These are phyloP conservation scores for Pelodiscus sinensis DNA, from an alignment of 2,113 vertebrate species.

Conservation along the genomic window DNA sequence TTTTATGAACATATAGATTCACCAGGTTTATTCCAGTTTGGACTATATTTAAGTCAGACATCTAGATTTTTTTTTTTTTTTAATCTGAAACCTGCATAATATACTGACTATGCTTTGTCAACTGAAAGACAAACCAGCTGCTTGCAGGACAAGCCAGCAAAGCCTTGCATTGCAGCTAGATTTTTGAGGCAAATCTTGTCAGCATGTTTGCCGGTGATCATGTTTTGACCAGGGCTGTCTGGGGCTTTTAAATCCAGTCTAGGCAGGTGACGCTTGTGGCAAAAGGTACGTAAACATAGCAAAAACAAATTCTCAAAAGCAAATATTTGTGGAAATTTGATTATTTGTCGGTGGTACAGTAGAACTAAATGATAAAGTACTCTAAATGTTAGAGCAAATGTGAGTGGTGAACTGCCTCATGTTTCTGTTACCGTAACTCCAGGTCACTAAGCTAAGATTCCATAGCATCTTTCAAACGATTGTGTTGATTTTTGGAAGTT, in stretches of 20 bases:
- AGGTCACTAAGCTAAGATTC: neutral
- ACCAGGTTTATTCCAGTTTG: neutral
- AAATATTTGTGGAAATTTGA: neutral
- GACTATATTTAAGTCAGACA: neutral
- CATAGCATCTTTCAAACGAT: neutral
- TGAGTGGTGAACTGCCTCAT: neutral
- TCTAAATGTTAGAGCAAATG: neutral
- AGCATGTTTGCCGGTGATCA: neutral
- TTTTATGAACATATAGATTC: neutral
- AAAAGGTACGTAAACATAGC: neutral
- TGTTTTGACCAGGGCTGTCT: accelerated
- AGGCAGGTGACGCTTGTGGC: neutral
- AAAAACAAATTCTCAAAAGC: neutral
- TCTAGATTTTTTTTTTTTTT: neutral
- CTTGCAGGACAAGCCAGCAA: neutral
- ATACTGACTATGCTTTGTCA: neutral
- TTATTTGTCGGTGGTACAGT: neutral
- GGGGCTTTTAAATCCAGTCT: neutral
- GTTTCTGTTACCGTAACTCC: neutral
- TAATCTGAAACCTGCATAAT: neutral
- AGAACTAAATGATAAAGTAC: neutral
- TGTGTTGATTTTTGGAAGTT: neutral
- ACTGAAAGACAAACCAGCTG: neutral
- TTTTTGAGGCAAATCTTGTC: neutral
- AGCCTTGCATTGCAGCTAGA: neutral